These are phyloP conservation scores for Procambarus virginalis DNA, from an alignment of 1,140 invertebrate species.

Conservation along the genomic window DNA sequence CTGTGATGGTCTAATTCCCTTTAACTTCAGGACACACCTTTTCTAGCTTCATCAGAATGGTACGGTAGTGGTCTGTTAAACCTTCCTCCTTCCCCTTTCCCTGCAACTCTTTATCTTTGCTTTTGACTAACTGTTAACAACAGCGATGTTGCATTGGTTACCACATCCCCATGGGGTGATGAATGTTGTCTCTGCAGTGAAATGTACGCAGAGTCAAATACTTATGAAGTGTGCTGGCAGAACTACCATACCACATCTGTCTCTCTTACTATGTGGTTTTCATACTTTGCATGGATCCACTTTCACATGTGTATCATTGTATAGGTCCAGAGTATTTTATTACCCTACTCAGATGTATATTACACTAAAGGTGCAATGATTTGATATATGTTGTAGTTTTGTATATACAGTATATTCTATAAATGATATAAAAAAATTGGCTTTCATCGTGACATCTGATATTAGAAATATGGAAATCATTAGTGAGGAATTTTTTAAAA, in stretches of 20 bases:
- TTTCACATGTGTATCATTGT: slow-evolving; percentile 66
- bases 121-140: slow-evolving; percentile 15
- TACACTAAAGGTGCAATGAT: slow-evolving; percentile 68
- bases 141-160: slow-evolving; percentile 29
- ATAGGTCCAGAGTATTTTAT: slow-evolving; percentile 68
- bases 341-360: slow-evolving; percentile 64
- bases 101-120: slow-evolving; percentile 17
- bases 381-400: slow-evolving; percentile 67
- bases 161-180: slow-evolving; percentile 20
- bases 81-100: background rate
- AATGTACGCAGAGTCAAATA: background rate
- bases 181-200: slow-evolving; percentile 22
- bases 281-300: slow-evolving; percentile 62
- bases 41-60: slow-evolving; percentile 3
- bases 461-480: slow-evolving; percentile 18
- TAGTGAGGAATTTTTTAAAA: slow-evolving; percentile 38
- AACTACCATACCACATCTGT: background rate
- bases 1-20: background rate
- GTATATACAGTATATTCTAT: slow-evolving; percentile 46
- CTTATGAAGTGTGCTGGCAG: background rate
- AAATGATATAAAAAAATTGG: slow-evolving; percentile 55
- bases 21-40: background rate
- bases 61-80: slow-evolving; percentile 21
- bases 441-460: slow-evolving; percentile 35
- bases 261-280: slow-evolving; percentile 54